phyloP scores from a whole-genome alignment of 1,140 invertebrate species.

The Pachypsylla venusta region DNA sequence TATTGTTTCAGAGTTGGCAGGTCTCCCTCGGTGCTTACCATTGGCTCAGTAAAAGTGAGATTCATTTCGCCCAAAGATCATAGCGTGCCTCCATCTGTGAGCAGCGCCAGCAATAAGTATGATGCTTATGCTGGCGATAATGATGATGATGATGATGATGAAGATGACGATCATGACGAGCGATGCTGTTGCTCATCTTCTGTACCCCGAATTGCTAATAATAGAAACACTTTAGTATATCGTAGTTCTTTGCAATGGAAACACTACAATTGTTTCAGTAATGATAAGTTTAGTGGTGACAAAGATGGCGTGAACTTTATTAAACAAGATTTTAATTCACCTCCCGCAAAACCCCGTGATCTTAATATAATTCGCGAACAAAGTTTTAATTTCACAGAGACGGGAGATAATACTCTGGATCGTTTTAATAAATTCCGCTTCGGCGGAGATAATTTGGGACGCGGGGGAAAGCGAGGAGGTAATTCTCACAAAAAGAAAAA shows the following conservation, averaged over 20 bases:
- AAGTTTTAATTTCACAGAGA: neutral
- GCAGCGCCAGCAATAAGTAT: neutral
- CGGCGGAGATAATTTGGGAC: conserved; percentile 29
- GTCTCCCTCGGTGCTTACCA: neutral
- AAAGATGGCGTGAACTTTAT: neutral
- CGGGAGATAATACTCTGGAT: conserved; percentile 36
- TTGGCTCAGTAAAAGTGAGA: neutral
- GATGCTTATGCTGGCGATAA: too few species aligned
- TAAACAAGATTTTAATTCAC: conserved; percentile 6
- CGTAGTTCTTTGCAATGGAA: conserved; percentile 19
- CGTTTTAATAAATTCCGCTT: conserved; percentile 58
- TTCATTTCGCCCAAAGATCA: neutral
- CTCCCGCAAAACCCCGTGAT: conserved; percentile 11
- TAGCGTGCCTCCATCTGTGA: neutral
- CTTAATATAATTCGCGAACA: neutral
- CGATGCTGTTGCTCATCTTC: conserved; percentile 16
- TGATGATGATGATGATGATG: too few species aligned
- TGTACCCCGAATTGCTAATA: conserved; percentile 8
- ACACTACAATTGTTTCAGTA: conserved; percentile 19
- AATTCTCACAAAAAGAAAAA: conserved; percentile 26
- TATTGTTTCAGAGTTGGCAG: conserved; percentile 3
- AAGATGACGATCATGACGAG: conserved; percentile 10
- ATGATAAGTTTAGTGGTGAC: conserved; percentile 9
- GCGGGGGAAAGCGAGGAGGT: conserved; percentile 25
- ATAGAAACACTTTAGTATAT: conserved; percentile 18